These are phyloP conservation scores for Dendrolimus punctatus DNA, from an alignment of 1,140 invertebrate genomes.

Conservation along the genomic window DNA sequence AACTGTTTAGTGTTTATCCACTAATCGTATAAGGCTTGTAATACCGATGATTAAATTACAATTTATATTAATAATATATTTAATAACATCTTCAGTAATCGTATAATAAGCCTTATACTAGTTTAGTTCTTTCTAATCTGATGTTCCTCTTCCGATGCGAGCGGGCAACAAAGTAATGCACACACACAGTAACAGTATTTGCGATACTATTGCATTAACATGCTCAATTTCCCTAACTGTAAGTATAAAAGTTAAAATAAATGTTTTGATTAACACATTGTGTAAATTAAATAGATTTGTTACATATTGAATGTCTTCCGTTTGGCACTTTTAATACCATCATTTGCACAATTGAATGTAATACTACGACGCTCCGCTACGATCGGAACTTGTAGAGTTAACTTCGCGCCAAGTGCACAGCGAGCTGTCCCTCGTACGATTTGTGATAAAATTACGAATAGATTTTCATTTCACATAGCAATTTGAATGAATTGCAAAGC, in stretches of 20 bases:
- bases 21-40: neutral
- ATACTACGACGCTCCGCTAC: conserved; percentile 17
- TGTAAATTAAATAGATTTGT: conserved; percentile 57
- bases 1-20: no score
- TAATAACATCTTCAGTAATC: no score
- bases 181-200: conserved; percentile 38
- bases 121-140: no score
- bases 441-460: conserved; percentile 61
- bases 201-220: conserved; percentile 46
- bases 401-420: conserved; percentile 59
- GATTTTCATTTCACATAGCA: conserved; percentile 42
- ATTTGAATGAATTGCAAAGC: conserved; percentile 62
- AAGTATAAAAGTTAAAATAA: conserved; percentile 59
- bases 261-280: conserved; percentile 45
- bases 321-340: conserved; percentile 62
- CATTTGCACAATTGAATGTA: conserved; percentile 59
- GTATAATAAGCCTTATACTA: no score
- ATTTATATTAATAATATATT: no score
- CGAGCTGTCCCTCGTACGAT: conserved; percentile 54
- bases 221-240: conserved; percentile 68
- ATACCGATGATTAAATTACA: neutral
- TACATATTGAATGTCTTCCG: conserved; percentile 69
- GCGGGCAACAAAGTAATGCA: neutral
- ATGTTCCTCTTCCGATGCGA: neutral
- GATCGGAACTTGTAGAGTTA: conserved; percentile 10